These are phyloP conservation scores for Diadophis punctatus DNA, from an alignment of 2,113 vertebrate genomes.

Conservation along the genomic window DNA sequence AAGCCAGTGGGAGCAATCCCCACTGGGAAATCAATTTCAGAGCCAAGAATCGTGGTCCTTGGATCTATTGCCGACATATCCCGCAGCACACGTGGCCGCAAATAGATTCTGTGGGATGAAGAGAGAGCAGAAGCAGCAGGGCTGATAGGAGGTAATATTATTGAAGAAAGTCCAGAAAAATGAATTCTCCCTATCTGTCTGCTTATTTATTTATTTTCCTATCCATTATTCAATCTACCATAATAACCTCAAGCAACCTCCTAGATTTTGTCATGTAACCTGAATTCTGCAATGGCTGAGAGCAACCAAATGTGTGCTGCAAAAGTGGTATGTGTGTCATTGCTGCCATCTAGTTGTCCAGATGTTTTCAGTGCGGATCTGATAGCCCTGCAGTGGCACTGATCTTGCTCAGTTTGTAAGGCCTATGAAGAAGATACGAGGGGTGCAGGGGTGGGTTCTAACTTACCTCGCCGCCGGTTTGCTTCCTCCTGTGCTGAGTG, in stretches of 20 bases:
- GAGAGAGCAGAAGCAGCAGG: background rate
- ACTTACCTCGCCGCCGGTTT: no score
- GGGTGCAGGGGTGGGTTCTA: no score
- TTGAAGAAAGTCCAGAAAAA: background rate
- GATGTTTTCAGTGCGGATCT: background rate
- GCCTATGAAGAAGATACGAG: background rate
- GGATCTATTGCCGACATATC: conserved; percentile 82
- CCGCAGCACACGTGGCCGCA: conserved; percentile 82
- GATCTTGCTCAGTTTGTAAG: background rate
- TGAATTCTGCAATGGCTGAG: background rate
- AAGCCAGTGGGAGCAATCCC: conserved; percentile 89
- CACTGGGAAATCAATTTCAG: conserved; percentile 84
- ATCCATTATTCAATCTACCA: background rate
- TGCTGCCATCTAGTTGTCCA: background rate
- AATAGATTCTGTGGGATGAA: conserved; percentile 73
- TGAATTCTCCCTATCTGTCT: background rate
- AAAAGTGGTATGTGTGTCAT: background rate
- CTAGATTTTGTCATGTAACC: background rate
- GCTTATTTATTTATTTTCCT: background rate
- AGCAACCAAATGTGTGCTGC: background rate
- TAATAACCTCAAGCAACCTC: background rate
- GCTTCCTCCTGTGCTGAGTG: no score
- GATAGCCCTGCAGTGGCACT: background rate
- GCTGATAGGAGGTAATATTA: background rate
- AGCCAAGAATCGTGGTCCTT: conserved; percentile 78